Evolutionary conservation across 1,140 invertebrate species (phyloP).

Genomic region (Hestina assimilis): DNA sequence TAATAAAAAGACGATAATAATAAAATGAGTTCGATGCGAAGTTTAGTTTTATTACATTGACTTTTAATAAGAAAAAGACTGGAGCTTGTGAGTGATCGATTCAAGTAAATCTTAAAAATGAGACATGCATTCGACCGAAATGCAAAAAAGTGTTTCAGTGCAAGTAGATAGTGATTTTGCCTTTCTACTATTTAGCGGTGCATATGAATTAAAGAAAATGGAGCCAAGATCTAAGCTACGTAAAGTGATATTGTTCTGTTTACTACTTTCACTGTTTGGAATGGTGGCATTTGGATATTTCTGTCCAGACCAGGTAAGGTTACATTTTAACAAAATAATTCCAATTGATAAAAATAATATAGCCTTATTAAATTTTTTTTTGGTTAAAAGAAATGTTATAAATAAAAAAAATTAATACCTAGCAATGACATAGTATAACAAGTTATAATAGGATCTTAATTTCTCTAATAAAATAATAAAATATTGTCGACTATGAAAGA

Average conservation of each 20-base stretch:
- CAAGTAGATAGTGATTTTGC: slow-evolving; percentile 88
- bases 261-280: slow-evolving; percentile 87
- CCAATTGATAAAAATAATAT: not conserved
- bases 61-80: slow-evolving; percentile 35
- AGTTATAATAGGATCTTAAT: too few relatives aligned
- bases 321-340: not conserved
- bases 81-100: slow-evolving; percentile 50
- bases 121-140: slow-evolving; percentile 79
- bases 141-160: slow-evolving; percentile 86
- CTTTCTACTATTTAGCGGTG: slow-evolving; percentile 82
- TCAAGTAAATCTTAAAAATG: slow-evolving; percentile 70
- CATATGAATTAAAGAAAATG: slow-evolving; percentile 88
- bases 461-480: too few relatives aligned
- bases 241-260: slow-evolving; percentile 87
- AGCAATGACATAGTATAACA: too few relatives aligned
- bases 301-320: slow-evolving; percentile 87
- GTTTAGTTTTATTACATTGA: slow-evolving; percentile 30
- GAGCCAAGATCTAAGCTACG: slow-evolving; percentile 86
- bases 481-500: too few relatives aligned
- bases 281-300: slow-evolving; percentile 93
- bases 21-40: slow-evolving; percentile 36
- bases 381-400: not conserved
- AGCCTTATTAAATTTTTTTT: not conserved
- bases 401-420: too few relatives aligned
- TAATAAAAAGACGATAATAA: slow-evolving; percentile 50